Conservation (phyloP, 2,113 vertebrate genomes). For the Natator depressus region DNA sequence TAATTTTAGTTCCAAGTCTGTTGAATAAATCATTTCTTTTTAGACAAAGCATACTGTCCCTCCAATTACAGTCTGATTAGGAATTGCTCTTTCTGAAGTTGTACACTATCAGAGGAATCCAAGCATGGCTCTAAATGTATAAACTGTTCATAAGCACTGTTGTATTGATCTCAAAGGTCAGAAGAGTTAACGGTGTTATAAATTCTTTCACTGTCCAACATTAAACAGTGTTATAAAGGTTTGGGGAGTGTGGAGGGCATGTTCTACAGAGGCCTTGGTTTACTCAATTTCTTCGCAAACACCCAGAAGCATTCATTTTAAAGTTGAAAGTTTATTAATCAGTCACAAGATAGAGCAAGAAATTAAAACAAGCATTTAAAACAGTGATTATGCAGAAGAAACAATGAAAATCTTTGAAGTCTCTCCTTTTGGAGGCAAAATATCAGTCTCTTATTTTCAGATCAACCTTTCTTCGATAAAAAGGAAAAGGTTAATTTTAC, state of each 20-base stretch:
- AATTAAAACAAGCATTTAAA: not conserved
- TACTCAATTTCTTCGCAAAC: not conserved
- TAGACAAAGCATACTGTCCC: not conserved
- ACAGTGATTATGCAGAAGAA: not conserved
- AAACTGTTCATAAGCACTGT: no score
- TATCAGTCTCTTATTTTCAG: not conserved
- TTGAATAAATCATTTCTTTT: not conserved
- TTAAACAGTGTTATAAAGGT: not conserved
- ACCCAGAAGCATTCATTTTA: not conserved
- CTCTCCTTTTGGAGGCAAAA: not conserved
- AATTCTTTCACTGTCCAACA: no score
- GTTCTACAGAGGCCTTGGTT: not conserved
- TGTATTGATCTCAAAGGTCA: no score
- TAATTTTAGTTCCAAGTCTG: not conserved
- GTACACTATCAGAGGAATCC: not conserved
- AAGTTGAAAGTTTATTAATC: not conserved
- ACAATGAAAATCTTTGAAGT: not conserved
- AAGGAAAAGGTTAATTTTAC: not conserved
- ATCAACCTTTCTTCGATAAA: not conserved
- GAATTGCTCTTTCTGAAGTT: not conserved
- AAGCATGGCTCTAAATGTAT: no score
- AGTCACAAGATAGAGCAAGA: not conserved
- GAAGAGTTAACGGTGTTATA: no score
- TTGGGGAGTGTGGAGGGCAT: not conserved
- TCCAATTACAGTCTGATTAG: not conserved